Evolutionary conservation across 2,888 invertebrate genomes (phyloP).

Genomic region (Torymus aiolomorphi): DNA sequence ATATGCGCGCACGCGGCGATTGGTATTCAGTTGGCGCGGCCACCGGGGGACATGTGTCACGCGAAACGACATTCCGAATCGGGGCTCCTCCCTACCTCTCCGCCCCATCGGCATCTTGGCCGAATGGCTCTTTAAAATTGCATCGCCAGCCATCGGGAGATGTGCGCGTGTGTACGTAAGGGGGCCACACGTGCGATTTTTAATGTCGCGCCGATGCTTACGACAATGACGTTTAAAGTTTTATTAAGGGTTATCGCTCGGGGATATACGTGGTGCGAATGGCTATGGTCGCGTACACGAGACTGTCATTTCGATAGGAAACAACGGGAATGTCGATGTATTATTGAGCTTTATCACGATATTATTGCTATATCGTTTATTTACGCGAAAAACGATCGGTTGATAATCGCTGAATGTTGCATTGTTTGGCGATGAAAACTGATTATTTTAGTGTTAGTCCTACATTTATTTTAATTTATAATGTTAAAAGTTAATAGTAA

Average conservation of each 20-base stretch:
- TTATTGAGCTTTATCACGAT: conserved; percentile 11
- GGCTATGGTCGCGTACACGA: conserved; percentile 58
- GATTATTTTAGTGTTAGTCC: too few relatives aligned
- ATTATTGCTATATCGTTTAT: conserved; percentile 25
- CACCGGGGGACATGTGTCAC: conserved; percentile 74
- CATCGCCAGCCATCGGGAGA: conserved; percentile 65
- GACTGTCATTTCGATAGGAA: background rate
- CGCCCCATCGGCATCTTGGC: too few relatives aligned
- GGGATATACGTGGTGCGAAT: conserved; percentile 71
- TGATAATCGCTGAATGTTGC: too few relatives aligned
- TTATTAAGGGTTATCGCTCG: conserved; percentile 72
- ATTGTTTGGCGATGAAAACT: too few relatives aligned
- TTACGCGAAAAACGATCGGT: background rate
- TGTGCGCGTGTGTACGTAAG: conserved; percentile 64
- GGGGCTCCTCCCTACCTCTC: too few relatives aligned
- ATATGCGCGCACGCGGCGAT: conserved; percentile 55
- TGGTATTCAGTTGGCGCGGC: conserved; percentile 69
- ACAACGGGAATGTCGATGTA: background rate
- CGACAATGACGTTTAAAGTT: conserved; percentile 75
- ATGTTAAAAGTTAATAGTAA: too few relatives aligned
- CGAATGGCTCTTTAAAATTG: conserved; percentile 73
- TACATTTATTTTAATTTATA: too few relatives aligned
- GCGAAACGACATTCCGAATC: conserved; percentile 55
- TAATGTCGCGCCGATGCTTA: conserved; percentile 72
- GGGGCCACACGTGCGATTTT: conserved; percentile 73